Percentiles rank a stretch among this genome's conserved stretches.
These are phyloP conservation scores for Beaufortia kweichowensis DNA, from an alignment of 2,113 vertebrate genomes.

Conservation along the genomic window DNA sequence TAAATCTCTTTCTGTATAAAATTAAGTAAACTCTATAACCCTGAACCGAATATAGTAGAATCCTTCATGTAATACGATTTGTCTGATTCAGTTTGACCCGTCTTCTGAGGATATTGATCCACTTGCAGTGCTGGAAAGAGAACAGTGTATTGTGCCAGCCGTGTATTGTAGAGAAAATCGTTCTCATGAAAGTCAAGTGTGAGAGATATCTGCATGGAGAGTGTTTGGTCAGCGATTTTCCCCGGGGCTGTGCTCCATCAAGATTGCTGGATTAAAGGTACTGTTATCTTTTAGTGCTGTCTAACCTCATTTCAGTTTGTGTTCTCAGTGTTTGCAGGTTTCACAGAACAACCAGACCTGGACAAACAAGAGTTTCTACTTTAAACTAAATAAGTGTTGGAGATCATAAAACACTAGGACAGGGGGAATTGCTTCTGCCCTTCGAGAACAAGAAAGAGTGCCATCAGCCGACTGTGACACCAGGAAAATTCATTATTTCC, in stretches of 20 bases:
- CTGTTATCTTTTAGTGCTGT: conserved; percentile 11
- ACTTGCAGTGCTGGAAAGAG: conserved; percentile 6
- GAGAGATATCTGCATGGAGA: conserved; percentile 19
- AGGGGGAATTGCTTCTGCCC: conserved; percentile 39
- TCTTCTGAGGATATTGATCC: conserved; percentile 7
- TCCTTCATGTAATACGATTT: conserved; percentile 13
- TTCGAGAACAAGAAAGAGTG: neutral
- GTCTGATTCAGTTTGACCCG: conserved; percentile 15
- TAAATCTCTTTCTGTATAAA: neutral
- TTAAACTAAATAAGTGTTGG: neutral
- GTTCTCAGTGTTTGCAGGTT: conserved; percentile 23
- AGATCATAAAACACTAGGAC: conserved; percentile 10
- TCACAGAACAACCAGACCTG: conserved; percentile 10
- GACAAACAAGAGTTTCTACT: neutral
- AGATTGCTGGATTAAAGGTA: conserved; percentile 16
- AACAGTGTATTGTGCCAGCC: conserved; percentile 9
- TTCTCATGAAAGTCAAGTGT: conserved; percentile 35
- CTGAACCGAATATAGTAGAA: conserved; percentile 13
- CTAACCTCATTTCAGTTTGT: conserved; percentile 27
- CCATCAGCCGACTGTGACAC: conserved; percentile 6
- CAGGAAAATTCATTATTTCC: neutral
- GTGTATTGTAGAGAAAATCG: conserved; percentile 5
- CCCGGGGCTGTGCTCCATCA: neutral
- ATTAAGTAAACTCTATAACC: neutral
- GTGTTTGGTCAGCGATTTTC: conserved; percentile 3